Evolutionary conservation across 2,113 vertebrate genomes (phyloP), one percentile per base, ranked within the genome.

Genomic region (Charina bottae): DNA sequence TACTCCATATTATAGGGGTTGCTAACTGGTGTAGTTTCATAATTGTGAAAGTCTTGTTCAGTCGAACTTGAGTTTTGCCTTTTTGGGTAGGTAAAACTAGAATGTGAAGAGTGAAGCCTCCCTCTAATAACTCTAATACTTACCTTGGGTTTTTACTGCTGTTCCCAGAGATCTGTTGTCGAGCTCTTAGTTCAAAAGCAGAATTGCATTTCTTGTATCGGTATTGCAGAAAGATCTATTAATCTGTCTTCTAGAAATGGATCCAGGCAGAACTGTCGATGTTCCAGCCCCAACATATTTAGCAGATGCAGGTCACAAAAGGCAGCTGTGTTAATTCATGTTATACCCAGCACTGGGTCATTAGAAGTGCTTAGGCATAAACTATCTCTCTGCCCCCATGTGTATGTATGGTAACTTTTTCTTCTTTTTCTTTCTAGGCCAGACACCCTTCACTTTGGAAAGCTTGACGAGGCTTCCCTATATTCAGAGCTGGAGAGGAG

Each of bases 401-500:
- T 26, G 17, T 84, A 92, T 94, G 89, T 37, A 90, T 33, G 58
- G 4, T 96, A 93, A 96, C 58, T 56, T 89, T 59, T 89, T 90
- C 95, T 94, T 49, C 94, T 95, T 92, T 37, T 21, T 68, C 94
- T 92, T 92, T 87, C 90, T 94, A 97, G 96, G 94, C 94, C 33
- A 33, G 94, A 94, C 88, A 85, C 91, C 72, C 72, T 85, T 55
- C 93, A 56, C 26, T 5, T 68, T 4, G 23, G 24, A 0, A 89
- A 92, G 93, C n/a, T 46, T 90, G 19, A 87, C 54, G 84, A 42
- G 37, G 84, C 12, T 53, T 93, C 62, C 90, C 83, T 28, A 91
- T 64, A 91, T 90, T 95, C 90, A 95, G 96, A 97, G 88, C 93
- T 94, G 94, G 96, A 97, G 96, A 90, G 97, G 94, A 97, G 97